Percentiles rank a stretch among this genome's conserved stretches.
These are phyloP conservation scores for Bolinopsis microptera DNA, from an alignment of 37 sponge, comb jelly and placozoan species.

Conservation along the genomic window DNA sequence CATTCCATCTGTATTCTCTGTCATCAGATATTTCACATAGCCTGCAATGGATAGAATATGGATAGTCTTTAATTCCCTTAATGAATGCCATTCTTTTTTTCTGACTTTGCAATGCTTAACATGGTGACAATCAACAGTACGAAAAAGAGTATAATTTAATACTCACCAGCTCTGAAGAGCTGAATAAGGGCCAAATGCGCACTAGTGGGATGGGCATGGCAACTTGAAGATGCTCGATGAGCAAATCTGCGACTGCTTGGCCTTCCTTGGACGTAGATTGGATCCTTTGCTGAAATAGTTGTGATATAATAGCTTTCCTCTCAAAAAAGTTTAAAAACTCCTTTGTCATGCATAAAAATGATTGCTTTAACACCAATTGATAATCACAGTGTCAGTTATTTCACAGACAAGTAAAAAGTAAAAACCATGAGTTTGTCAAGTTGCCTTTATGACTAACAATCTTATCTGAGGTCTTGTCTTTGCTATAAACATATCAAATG, in stretches of 20 bases:
- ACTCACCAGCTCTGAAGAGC: slow-evolving; percentile 1
- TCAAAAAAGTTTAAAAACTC: too few relatives aligned
- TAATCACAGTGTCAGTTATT: background rate
- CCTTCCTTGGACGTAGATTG: slow-evolving; percentile 24
- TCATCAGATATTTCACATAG: slow-evolving; percentile 43
- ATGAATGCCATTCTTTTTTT: background rate
- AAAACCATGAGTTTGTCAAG: too few relatives aligned
- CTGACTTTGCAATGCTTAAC: too few relatives aligned
- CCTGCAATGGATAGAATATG: background rate
- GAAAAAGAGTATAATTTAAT: too few relatives aligned
- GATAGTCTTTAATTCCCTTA: too few relatives aligned
- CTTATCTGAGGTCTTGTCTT: too few relatives aligned
- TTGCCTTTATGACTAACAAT: too few relatives aligned
- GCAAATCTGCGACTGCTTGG: slow-evolving; percentile 45
- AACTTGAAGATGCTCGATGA: slow-evolving; percentile 55
- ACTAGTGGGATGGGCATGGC: slow-evolving; percentile 31
- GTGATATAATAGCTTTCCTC: too few relatives aligned
- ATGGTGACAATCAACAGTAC: too few relatives aligned
- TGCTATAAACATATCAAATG: background rate
- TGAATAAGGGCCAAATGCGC: slow-evolving; percentile 30
- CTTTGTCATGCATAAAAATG: too few relatives aligned
- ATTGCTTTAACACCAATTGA: background rate
- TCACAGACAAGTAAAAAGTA: background rate
- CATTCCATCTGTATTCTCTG: slow-evolving; percentile 65
- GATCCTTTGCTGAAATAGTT: slow-evolving; percentile 37